These are phyloP conservation scores for Andricus quercusramuli DNA, from an alignment of 2,888 invertebrate genomes.

Conservation along the genomic window DNA sequence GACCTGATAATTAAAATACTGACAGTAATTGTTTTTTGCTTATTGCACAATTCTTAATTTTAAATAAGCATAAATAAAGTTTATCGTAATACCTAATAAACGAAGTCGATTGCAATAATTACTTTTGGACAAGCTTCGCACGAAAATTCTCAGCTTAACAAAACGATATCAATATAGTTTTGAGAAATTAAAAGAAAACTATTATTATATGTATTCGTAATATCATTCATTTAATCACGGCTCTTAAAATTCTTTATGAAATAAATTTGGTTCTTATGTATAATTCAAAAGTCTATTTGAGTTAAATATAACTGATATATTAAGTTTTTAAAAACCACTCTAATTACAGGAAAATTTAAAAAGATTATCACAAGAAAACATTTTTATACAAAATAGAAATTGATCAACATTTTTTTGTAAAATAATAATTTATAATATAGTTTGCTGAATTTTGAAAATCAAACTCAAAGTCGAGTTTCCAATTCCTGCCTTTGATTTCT, in stretches of 20 bases:
- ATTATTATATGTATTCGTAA: not conserved
- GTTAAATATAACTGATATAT: not conserved
- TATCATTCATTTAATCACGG: not conserved
- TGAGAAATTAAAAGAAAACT: not conserved
- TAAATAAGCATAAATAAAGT: not conserved
- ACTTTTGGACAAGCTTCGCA: not conserved
- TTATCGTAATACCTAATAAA: not conserved
- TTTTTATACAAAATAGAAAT: not conserved
- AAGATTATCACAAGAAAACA: not conserved
- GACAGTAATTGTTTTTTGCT: not conserved
- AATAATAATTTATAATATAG: not conserved
- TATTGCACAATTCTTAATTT: not conserved
- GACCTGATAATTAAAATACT: not conserved
- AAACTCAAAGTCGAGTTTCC: not conserved
- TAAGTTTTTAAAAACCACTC: not conserved
- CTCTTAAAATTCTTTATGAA: not conserved
- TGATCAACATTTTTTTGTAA: not conserved
- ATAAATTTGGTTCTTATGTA: not conserved
- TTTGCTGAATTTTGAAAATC: not conserved
- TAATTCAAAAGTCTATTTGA: not conserved
- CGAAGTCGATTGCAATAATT: not conserved
- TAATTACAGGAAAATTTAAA: not conserved
- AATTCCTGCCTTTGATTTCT: not conserved
- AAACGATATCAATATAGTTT: not conserved
- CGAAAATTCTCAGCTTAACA: not conserved